A percentile compares a stretch with the other conserved stretches of the same genome.
phyloP scores from a whole-genome alignment of 1,140 invertebrate species.

The Lethrus apterus region DNA sequence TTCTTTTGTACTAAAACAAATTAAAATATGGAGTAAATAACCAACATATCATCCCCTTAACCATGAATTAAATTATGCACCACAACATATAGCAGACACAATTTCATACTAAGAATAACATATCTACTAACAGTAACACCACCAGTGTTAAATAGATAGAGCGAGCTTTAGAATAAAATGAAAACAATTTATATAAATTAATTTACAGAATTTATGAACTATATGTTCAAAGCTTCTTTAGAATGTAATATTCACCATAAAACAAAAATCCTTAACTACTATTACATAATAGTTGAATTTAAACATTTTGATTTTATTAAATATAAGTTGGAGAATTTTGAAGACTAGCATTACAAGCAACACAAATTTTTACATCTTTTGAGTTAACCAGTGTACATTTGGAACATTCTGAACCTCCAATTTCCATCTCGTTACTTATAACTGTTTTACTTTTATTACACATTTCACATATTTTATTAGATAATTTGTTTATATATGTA shows the following conservation, averaged over 20 bases:
- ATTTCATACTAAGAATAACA: too few species aligned
- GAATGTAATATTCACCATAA: neutral
- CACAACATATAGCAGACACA: too few species aligned
- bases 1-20: too few species aligned
- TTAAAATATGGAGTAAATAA: too few species aligned
- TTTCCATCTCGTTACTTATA: slow-evolving; percentile 53
- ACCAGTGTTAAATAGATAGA: too few species aligned
- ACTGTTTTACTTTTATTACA: slow-evolving; percentile 61
- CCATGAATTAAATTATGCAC: too few species aligned
- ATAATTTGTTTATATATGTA: slow-evolving; percentile 57
- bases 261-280: neutral
- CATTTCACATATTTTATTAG: slow-evolving; percentile 64
- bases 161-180: too few species aligned
- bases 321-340: slow-evolving; percentile 74
- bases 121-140: too few species aligned
- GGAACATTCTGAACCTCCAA: slow-evolving; percentile 68
- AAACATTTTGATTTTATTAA: slow-evolving; percentile 38
- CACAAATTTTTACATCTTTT: slow-evolving; percentile 55
- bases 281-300: neutral
- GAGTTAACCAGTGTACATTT: slow-evolving; percentile 75
- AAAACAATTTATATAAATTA: neutral
- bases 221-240: neutral
- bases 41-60: too few species aligned
- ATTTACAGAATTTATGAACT: neutral
- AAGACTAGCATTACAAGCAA: slow-evolving; percentile 60